Evolutionary conservation across 1,140 invertebrate species (phyloP).

Genomic region (Drosophila funebris): DNA sequence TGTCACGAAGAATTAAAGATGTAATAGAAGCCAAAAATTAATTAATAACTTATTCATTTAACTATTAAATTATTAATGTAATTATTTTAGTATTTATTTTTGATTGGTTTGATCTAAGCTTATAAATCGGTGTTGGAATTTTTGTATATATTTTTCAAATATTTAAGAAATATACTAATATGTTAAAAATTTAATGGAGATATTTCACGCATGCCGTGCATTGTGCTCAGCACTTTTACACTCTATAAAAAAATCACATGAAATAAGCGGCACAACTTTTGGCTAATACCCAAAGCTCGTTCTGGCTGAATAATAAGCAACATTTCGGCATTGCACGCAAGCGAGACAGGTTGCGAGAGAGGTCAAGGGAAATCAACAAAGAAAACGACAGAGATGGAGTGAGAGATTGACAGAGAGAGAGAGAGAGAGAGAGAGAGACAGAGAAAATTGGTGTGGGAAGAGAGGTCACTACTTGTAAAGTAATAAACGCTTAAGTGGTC

Average conservation of each 20-base stretch:
- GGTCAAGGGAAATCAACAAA: background rate
- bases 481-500: slow-evolving; percentile 62
- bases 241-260: background rate
- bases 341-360: slow-evolving; percentile 13
- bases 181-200: too few species aligned
- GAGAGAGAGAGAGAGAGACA: background rate
- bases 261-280: slow-evolving; percentile 50
- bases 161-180: background rate
- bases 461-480: slow-evolving; percentile 38
- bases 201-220: background rate
- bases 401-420: background rate
- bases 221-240: background rate
- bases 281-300: slow-evolving; percentile 57
- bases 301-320: slow-evolving; percentile 37
- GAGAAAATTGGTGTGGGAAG: background rate
- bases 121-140: too few species aligned
- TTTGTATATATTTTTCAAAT: background rate
- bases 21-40: background rate
- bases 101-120: too few species aligned
- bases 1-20: background rate
- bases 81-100: too few species aligned
- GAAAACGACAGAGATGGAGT: background rate
- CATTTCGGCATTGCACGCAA: slow-evolving; percentile 40
- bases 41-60: too few species aligned
- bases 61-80: too few species aligned